Conservation (phyloP, 2,797 vertebrate genomes). For the Babyrousa celebensis region DNA sequence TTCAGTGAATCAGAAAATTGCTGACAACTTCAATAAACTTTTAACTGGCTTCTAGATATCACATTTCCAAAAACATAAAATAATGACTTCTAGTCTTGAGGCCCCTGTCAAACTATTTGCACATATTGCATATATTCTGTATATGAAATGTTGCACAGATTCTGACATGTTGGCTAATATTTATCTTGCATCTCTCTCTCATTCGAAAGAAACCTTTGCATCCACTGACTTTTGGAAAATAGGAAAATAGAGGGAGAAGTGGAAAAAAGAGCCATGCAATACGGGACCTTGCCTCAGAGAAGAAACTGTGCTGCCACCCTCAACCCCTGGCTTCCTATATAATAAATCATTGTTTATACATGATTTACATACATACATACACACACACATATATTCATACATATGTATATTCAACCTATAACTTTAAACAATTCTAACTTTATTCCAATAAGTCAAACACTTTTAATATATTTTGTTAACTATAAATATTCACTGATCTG, state of each 20-base stretch:
- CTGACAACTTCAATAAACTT: slow-evolving; percentile 7
- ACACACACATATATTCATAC: neutral
- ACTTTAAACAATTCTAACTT: slow-evolving; percentile 42
- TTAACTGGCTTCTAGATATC: slow-evolving; percentile 12
- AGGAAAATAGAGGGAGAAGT: neutral
- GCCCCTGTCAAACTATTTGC: neutral
- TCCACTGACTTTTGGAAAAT: neutral
- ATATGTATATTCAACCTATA: neutral
- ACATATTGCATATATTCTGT: neutral
- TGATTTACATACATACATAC: no score
- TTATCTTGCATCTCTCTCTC: neutral
- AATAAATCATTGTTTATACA: neutral
- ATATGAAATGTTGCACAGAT: neutral
- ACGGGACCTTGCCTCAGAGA: neutral
- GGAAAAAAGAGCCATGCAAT: neutral
- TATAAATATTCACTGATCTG: slow-evolving; percentile 3
- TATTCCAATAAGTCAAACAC: slow-evolving; percentile 30
- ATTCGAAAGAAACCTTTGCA: neutral
- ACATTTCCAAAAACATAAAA: slow-evolving; percentile 37
- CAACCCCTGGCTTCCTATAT: neutral
- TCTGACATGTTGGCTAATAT: neutral
- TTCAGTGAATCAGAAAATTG: slow-evolving; percentile 51
- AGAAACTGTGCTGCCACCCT: neutral
- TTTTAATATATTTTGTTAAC: slow-evolving; percentile 40
- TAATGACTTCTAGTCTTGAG: neutral